These are phyloP conservation scores for Limnephilus auricula DNA, from an alignment of 2,888 invertebrate species.

Conservation along the genomic window DNA sequence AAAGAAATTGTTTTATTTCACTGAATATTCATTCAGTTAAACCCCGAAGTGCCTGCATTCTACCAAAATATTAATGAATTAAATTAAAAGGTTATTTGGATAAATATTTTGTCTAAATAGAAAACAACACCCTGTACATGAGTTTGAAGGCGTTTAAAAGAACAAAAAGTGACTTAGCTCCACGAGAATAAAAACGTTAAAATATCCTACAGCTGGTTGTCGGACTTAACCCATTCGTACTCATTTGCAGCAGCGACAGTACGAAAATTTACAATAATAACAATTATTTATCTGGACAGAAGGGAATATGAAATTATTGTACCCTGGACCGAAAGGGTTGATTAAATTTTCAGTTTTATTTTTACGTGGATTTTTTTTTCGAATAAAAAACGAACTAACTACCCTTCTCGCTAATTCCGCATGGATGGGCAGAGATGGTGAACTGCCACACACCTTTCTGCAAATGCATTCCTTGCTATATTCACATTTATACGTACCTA, in stretches of 20 bases:
- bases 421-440: neutral
- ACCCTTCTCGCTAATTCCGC: neutral
- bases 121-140: conserved; percentile 29
- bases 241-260: conserved; percentile 60
- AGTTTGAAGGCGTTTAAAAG: conserved; percentile 42
- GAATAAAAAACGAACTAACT: no score
- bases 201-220: conserved; percentile 43
- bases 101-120: no score
- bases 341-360: conserved; percentile 25
- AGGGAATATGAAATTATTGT: conserved; percentile 15
- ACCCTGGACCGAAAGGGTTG: conserved; percentile 28
- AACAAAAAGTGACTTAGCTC: conserved; percentile 49
- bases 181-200: conserved; percentile 48
- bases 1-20: no score
- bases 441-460: neutral
- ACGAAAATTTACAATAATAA: conserved; percentile 63
- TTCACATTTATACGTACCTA: neutral
- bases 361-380: neutral
- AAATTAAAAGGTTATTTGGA: neutral
- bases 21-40: no score
- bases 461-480: neutral
- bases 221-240: conserved; percentile 60
- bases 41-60: no score
- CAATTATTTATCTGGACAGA: conserved; percentile 57
- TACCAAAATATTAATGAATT: no score